Conservation (phyloP, 2,888 invertebrate species). For the Tenthredo mesomela region DNA sequence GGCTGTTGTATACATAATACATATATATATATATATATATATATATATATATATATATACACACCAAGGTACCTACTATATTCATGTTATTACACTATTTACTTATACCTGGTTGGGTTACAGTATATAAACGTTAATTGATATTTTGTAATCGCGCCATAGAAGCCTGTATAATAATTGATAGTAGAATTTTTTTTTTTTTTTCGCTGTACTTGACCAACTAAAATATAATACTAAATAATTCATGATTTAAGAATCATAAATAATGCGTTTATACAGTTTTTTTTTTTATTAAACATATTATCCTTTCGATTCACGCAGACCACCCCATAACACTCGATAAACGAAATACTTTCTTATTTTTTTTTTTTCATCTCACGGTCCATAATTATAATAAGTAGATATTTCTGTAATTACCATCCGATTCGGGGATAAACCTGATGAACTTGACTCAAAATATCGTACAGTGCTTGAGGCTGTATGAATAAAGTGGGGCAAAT, state of each 20-base stretch:
- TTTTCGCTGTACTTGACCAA: constrained; percentile 43
- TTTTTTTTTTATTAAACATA: not conserved
- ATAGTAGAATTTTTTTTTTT: no score
- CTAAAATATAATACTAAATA: constrained; percentile 7
- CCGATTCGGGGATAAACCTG: constrained; percentile 5
- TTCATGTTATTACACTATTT: constrained; percentile 8
- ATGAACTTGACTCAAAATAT: not conserved
- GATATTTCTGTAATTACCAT: constrained; percentile 20
- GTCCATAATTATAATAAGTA: constrained; percentile 4
- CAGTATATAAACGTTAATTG: constrained; percentile 24
- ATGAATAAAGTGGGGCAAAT: constrained; percentile 28
- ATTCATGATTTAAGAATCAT: constrained; percentile 3
- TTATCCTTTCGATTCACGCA: not conserved
- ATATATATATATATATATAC: not conserved
- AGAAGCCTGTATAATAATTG: constrained; percentile 8
- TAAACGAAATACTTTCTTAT: not conserved
- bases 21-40: not conserved
- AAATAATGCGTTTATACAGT: not conserved
- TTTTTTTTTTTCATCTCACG: not conserved
- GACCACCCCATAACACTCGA: not conserved
- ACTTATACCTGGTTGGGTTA: not conserved
- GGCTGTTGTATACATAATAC: not conserved
- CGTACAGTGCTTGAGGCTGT: not conserved
- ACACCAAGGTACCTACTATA: not conserved
- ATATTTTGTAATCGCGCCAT: constrained; percentile 16